Evolutionary conservation across 2,888 invertebrate genomes (phyloP).

Genomic region (Petrolisthes cinctipes): DNA sequence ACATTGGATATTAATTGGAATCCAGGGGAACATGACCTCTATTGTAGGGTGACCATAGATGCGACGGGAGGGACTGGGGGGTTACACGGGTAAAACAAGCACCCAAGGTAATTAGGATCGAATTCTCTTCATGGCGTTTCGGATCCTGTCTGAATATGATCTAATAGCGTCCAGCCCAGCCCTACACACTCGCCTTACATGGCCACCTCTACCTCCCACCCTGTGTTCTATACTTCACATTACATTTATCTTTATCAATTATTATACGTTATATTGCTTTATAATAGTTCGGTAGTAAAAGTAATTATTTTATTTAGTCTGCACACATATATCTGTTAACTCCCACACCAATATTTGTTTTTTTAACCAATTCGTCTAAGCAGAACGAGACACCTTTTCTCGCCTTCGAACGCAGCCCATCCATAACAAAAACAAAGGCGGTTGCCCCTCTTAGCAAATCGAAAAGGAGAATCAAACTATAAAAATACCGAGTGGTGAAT

Average conservation of each 20-base stretch:
- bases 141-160: conserved; percentile 60
- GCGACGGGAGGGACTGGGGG: conserved; percentile 11
- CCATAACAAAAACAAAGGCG: conserved; percentile 56
- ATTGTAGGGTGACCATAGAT: conserved; percentile 35
- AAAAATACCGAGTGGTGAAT: conserved; percentile 43
- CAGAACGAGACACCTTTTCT: background rate
- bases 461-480: conserved; percentile 55
- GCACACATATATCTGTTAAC: too few species aligned
- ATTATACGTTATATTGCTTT: too few species aligned
- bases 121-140: conserved; percentile 61
- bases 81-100: conserved; percentile 37
- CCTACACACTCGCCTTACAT: conserved; percentile 43
- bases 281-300: too few species aligned
- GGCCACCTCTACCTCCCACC: conserved; percentile 42
- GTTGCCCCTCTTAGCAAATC: conserved; percentile 36
- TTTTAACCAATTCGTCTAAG: background rate
- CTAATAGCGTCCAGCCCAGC: conserved; percentile 57
- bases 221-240: conserved; percentile 6
- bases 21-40: conserved; percentile 42
- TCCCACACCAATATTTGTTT: too few species aligned
- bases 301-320: too few species aligned
- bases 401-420: conserved; percentile 42
- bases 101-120: conserved; percentile 54
- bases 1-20: conserved; percentile 39
- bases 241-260: background rate